Base-by-base conservation (phyloP, 2,888 invertebrate genomes). In the Apodemia zela region DNA sequence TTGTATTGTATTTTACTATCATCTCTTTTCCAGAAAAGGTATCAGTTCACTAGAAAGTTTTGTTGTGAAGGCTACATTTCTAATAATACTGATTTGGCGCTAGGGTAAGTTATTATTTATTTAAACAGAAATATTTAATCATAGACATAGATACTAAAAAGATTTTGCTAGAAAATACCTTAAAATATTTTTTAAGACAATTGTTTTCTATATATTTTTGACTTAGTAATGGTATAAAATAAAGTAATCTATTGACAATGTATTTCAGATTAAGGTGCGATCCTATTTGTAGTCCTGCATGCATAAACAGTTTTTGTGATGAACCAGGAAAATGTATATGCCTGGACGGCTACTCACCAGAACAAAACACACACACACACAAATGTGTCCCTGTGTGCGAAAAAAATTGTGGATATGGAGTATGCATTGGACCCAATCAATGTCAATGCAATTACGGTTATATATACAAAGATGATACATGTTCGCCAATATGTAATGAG, bases 401-500 rank as follows among this genome's bases (percentile, higher is more conserved):
- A 29, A 69, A 49, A 2, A 61, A 54, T 13, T 76, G 76, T 59
- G 59, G 42, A 0, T 71, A 75, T 49, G 77, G 80, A 3, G 68
- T 61, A 0, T 87, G 87, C 33, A 64, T 72, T 0, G 76, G 71
- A 0, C 84, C 84, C 0, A 73, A 82, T 33, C 67, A 62, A 1
- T 87, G 87, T 64, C 65, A 70, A 8, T 87, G 86, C 65, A 38
- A 71, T 15, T 68, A 72, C 10, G 85, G 85, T 1, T 84, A 77
- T 62, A 61, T 18, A 21, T 65, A 60, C 3, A 65, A 67, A 58
- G 76, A 79, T 45, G 68, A 68, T 18, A 72, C 70, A 0, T 84
- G 84, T 45, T 71, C 73, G 63, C 79, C 81, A 0, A 66, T 74
- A n/a, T 93, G 93, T 66, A 70, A 75, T 0, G 81, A 85, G 11